Conservation (phyloP, 2,797 vertebrate species). For the Crax fasciolata region DNA sequence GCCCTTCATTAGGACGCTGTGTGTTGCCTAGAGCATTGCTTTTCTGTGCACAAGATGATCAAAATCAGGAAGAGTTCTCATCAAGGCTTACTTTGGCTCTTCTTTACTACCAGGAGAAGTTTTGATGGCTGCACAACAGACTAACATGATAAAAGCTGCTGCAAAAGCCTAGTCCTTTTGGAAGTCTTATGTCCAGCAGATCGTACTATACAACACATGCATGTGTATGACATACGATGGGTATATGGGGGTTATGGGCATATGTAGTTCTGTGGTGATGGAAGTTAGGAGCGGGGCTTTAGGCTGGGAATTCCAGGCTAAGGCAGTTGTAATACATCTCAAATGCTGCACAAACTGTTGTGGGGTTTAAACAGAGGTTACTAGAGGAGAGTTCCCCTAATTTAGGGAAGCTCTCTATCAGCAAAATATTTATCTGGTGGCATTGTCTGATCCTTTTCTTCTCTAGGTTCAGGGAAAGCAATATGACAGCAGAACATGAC, state of each 20-base stretch:
- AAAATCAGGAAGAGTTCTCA: constrained; percentile 15
- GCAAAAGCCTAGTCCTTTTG: background rate
- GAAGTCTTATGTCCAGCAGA: background rate
- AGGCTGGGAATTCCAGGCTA: background rate
- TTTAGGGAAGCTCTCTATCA: background rate
- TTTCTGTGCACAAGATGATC: background rate
- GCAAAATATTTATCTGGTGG: background rate
- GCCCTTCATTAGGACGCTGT: background rate
- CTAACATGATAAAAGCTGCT: background rate
- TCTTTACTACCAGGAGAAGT: background rate
- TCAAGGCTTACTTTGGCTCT: background rate
- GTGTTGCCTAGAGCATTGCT: background rate
- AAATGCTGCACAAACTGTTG: background rate
- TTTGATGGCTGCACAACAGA: background rate
- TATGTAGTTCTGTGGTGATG: background rate
- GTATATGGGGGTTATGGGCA: too few relatives aligned
- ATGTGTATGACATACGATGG: background rate
- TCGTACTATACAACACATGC: background rate
- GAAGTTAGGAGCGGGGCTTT: background rate
- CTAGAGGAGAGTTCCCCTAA: background rate
- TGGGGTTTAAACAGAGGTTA: background rate
- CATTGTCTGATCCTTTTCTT: background rate
- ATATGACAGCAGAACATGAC: background rate
- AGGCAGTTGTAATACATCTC: fast-evolving
- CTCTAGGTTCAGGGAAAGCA: background rate